Base-by-base conservation (phyloP, 1,140 invertebrate species). In the Panagrolaimus sp. region DNA sequence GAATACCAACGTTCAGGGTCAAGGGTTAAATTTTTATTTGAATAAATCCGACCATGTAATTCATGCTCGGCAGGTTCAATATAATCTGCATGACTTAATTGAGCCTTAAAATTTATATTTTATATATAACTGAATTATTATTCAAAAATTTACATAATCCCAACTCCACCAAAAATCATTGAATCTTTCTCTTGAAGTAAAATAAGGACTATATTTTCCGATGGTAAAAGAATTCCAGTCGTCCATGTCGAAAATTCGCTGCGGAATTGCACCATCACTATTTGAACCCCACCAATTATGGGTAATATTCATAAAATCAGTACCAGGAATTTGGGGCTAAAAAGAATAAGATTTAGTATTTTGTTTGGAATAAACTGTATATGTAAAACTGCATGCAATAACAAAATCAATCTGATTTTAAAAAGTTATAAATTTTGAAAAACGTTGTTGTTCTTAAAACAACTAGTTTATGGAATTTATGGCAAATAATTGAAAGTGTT, bases 181-280 rank as follows among this genome's bases (percentile, higher is more conserved):
- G 89, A 46, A 89, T 87, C 46, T 78, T 72, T 82, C 78, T 24
- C 82, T 72, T 12, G 70, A 71, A 7, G 79, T 75, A n/a, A 96
- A 87, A 84, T 89, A 98, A 0, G 94, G 95, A 69, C 88, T 87
- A 84, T 90, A 98, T 21, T 89, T 87, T 0, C 93, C 94, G 45
- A 94, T 88, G 0, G 94, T 93, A 83, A 94, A 94, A 84, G 93
- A 93, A 83, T 98, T 99, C 96, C 96, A 98, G 82, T 98, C 95
- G 84, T 99, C 94, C 86, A 98, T 97, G 86, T 98, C 96, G 84
- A 99, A 98, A 75, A 99, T 96, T 81, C 89, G 88, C 62, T 89
- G 87, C 72, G 88, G 87, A 38, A 99, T 63, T 24, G 65, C 67
- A 28, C 72, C 82, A 55, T 83, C 80, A 65, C 76, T 83, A 10